Percentiles rank a stretch among this genome's conserved stretches.
phyloP scores from a whole-genome alignment of 2,888 invertebrate genomes.

The Aspidiotus destructor region DNA sequence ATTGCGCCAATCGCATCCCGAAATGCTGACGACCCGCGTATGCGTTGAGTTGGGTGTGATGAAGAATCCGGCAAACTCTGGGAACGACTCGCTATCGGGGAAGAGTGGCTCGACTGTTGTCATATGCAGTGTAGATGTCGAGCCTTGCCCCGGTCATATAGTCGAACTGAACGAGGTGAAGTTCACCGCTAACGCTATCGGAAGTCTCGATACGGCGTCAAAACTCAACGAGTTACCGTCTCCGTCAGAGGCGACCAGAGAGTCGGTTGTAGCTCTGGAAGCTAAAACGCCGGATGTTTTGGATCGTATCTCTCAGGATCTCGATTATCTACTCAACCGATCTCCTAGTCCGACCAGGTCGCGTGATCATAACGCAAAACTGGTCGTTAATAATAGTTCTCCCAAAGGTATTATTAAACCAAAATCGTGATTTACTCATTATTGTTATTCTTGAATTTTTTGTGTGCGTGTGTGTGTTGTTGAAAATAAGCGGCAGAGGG shows the following conservation, averaged over 20 bases:
- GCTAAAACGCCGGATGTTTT: constrained; percentile 48
- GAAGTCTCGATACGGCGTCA: constrained; percentile 34
- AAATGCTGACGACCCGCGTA: constrained; percentile 46
- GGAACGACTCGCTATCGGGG: background rate
- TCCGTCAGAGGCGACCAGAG: constrained; percentile 20
- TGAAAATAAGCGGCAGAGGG: no score
- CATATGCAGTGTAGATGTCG: constrained; percentile 41
- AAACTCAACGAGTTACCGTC: constrained; percentile 2
- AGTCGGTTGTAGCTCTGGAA: constrained; percentile 40
- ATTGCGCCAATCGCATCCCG: constrained; percentile 40
- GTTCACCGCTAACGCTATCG: constrained; percentile 39
- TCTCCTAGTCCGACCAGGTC: constrained; percentile 17
- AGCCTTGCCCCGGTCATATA: constrained; percentile 38
- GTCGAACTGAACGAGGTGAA: constrained; percentile 37
- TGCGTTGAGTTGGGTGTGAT: constrained; percentile 46
- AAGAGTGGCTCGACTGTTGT: constrained; percentile 40
- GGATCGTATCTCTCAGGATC: constrained; percentile 69
- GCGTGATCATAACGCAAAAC: background rate
- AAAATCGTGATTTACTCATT: no score
- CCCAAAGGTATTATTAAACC: no score
- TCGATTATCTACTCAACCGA: constrained; percentile 69
- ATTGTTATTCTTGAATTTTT: no score
- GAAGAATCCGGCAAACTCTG: constrained; percentile 7
- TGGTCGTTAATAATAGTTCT: background rate
- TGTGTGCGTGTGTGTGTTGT: no score